Evolutionary conservation across 2,113 vertebrate species (phyloP).

Genomic region (Passer montanus): DNA sequence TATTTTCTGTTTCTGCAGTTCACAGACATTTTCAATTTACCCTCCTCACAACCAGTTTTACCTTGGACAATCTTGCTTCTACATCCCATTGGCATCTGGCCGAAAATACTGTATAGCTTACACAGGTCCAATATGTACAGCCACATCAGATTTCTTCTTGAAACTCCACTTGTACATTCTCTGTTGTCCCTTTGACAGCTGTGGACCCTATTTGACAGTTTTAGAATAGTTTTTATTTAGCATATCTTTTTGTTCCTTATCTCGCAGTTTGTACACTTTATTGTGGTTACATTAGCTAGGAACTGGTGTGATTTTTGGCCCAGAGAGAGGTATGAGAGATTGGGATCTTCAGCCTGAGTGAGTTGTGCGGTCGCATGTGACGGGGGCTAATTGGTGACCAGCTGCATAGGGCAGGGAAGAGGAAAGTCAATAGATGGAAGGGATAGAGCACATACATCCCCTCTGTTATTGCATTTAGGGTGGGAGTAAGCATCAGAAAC

Average conservation of each 20-base stretch:
- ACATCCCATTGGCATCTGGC: no score
- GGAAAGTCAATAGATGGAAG: conserved; percentile 3
- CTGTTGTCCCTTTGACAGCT: background rate
- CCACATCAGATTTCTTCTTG: background rate
- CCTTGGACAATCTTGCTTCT: background rate
- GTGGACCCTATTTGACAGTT: background rate
- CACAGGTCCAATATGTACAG: rapidly evolving
- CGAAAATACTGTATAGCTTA: background rate
- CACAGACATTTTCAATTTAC: background rate
- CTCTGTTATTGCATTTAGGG: background rate
- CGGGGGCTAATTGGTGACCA: background rate
- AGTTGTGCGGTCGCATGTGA: background rate
- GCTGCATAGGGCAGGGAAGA: background rate
- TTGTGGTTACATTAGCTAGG: background rate
- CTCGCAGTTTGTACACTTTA: background rate
- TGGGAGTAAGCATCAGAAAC: background rate
- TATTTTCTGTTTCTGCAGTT: background rate
- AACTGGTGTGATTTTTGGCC: background rate
- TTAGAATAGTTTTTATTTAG: background rate
- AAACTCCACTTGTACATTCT: background rate
- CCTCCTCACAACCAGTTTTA: background rate
- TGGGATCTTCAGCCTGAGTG: background rate
- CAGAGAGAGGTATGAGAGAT: background rate
- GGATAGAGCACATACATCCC: background rate
- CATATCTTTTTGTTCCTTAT: background rate